Base-by-base conservation (phyloP, 2,797 vertebrate species). In the Botia kubotai region DNA sequence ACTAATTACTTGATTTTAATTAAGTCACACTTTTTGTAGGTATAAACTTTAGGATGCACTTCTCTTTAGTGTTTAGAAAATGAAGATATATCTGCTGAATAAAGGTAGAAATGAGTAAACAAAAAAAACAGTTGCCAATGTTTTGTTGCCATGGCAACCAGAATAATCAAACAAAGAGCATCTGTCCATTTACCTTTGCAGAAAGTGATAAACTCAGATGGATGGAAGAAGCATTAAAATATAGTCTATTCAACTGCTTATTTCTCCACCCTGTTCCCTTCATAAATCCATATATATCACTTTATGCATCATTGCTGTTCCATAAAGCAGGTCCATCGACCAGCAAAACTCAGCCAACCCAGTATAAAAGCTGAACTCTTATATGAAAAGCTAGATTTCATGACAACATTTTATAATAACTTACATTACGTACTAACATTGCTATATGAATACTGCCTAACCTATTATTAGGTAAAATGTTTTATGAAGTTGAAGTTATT, bases 151-250 rank as follows among this genome's bases (percentile, higher is more conserved):
- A 91, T 46, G 43, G 43, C 10, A 8, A 46, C 8, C 43, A 70
- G 81, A 85, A 68, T 85, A 81, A 87, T 86, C 89, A 86, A 90
- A 87, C 52, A 52, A 52, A 52, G 79, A 88, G 82, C 81, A 69
- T 84, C 68, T 84, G 76, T 84, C 72, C 83, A 81, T 65, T 67
- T 57, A 69, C 62, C 13, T 75, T 33, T 36, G 79, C 83, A 85
- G 81, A 88, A 88, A 87, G 82, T 88, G 85, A 89, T 92, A 86
- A 89, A 89, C 86, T 87, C 84, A 70, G 62, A 78, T 79, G 82
- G 72, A 78, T 33, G 14, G 33, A 36, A 26, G 11, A 14, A 65
- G 33, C 33, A 65, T n/a, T 36, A n/a, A 17, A 17, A 36, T 65
- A 17, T 65, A 17, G 29, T 39, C 33, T 66, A 66, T 65, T n/a